Percentiles rank a stretch among this genome's conserved stretches.
These are phyloP conservation scores for Aleadryas rufinucha DNA, from an alignment of 2,113 vertebrate species.

Conservation along the genomic window DNA sequence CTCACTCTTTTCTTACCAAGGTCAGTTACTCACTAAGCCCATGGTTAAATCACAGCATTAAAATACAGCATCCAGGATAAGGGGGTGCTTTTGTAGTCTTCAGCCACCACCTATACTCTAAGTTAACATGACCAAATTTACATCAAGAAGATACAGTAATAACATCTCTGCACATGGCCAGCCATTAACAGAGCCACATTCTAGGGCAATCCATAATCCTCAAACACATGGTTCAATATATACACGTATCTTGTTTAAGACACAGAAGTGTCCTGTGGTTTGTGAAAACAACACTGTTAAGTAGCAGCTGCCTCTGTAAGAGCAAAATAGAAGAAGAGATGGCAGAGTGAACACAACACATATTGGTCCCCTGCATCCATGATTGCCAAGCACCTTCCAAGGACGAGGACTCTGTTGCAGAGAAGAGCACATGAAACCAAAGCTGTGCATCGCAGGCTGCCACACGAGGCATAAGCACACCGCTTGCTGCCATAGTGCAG, in stretches of 20 bases:
- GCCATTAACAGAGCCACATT: neutral
- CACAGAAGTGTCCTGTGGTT: neutral
- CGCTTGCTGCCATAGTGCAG: fast-evolving
- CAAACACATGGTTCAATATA: fast-evolving
- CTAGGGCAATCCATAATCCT: neutral
- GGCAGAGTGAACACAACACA: neutral
- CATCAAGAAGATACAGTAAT: neutral
- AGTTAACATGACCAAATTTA: neutral
- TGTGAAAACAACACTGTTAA: neutral
- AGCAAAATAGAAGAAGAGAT: neutral
- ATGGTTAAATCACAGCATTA: neutral
- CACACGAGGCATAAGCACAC: fast-evolving
- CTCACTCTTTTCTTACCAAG: neutral
- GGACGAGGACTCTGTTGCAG: neutral
- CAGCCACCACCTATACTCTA: neutral
- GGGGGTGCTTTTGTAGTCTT: neutral
- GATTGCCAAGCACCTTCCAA: neutral
- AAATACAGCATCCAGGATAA: neutral
- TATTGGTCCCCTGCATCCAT: fast-evolving
- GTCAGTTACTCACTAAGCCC: neutral
- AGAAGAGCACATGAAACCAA: fast-evolving
- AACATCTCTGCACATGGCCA: neutral
- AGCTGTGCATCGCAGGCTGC: fast-evolving
- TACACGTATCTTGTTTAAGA: fast-evolving
- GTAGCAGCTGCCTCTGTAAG: neutral